Conservation (phyloP, 2,888 invertebrate species). For the Tinea trinotella region DNA sequence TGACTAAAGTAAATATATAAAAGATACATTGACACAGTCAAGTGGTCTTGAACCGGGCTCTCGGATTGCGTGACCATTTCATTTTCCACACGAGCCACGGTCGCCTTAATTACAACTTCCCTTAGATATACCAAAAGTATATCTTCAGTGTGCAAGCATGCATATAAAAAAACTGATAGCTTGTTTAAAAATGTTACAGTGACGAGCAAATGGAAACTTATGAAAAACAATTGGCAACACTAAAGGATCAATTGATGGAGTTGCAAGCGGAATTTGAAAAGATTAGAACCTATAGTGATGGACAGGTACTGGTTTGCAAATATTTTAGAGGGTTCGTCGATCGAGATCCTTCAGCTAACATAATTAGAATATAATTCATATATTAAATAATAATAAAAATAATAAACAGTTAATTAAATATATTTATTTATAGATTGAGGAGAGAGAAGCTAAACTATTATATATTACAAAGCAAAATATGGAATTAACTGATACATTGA, state of each 20-base stretch:
- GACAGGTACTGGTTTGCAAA: constrained; percentile 44
- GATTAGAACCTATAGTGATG: constrained; percentile 42
- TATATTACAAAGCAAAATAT: constrained; percentile 39
- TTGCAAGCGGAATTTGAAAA: constrained; percentile 48
- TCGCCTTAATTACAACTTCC: too few species aligned
- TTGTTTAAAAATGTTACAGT: constrained; percentile 35
- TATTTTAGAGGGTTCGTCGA: not conserved
- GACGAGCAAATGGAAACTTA: constrained; percentile 47
- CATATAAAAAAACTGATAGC: too few species aligned
- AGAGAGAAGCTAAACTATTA: constrained; percentile 40
- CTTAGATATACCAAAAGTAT: too few species aligned
- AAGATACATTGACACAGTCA: too few species aligned
- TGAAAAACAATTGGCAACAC: constrained; percentile 40
- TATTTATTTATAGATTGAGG: constrained; percentile 35
- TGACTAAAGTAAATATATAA: too few species aligned
- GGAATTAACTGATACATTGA: constrained; percentile 38
- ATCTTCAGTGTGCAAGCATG: too few species aligned
- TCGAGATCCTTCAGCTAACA: not conserved
- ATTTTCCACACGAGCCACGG: too few species aligned
- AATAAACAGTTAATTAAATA: too few species aligned
- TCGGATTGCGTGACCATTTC: too few species aligned
- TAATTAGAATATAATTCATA: too few species aligned
- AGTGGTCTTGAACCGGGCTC: too few species aligned
- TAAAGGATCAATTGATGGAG: constrained; percentile 43
- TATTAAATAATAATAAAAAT: not conserved